phyloP scores from a whole-genome alignment of 2,888 invertebrate species.

The Drosophila falleni region DNA sequence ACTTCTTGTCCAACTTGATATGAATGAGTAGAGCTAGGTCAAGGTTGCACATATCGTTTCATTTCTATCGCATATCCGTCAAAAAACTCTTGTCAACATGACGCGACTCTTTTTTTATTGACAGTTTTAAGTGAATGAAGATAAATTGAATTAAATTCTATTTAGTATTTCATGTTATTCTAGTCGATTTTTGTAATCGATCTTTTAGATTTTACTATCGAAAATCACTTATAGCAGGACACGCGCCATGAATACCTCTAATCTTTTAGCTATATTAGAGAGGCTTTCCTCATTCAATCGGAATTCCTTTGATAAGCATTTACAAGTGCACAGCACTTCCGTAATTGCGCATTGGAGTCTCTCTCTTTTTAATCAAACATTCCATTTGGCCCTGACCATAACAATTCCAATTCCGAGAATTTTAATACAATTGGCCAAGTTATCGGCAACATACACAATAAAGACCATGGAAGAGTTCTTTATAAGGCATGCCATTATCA shows the following conservation, averaged over 20 bases:
- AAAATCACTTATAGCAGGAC: not conserved
- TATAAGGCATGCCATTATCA: conserved; percentile 25
- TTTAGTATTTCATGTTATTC: not conserved
- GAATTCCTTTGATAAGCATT: conserved; percentile 34
- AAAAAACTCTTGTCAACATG: conserved; percentile 52
- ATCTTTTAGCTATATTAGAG: not conserved
- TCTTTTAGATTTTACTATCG: not conserved
- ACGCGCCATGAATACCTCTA: conserved; percentile 8
- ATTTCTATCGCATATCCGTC: conserved; percentile 42
- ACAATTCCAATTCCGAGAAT: conserved; percentile 46
- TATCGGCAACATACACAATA: conserved; percentile 15
- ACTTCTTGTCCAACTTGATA: conserved; percentile 38
- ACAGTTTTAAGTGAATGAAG: not conserved
- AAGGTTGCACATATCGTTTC: conserved; percentile 43
- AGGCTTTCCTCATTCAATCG: conserved; percentile 29
- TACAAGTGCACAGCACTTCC: conserved; percentile 41
- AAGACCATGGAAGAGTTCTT: not conserved
- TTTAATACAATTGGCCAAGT: conserved; percentile 13
- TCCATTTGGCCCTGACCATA: conserved; percentile 54
- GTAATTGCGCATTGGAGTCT: conserved; percentile 41
- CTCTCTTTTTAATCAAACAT: conserved; percentile 35
- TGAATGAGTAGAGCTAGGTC: conserved; percentile 62
- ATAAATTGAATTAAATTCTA: not conserved
- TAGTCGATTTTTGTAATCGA: not conserved
- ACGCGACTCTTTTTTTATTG: conserved; percentile 12